Percentiles rank a stretch among this genome's conserved stretches.
Evolutionary conservation across 2,888 invertebrate species (phyloP).

Genomic region (Athalia cordata): DNA sequence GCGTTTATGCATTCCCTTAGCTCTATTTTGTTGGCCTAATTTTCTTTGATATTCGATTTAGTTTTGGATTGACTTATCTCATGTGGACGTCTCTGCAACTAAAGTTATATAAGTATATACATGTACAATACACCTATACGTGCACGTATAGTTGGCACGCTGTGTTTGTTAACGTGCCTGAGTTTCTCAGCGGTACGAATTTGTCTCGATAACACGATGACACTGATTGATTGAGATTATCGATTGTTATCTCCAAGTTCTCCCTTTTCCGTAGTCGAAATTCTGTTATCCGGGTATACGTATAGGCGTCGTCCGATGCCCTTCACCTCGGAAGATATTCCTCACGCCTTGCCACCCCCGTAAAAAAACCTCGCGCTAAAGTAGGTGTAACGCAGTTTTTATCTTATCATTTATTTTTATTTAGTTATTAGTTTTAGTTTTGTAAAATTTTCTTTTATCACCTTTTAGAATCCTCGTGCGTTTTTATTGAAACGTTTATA

Average conservation of each 20-base stretch:
- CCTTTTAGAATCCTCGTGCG: no score
- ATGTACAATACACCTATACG: not conserved
- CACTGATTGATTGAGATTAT: slow-evolving; percentile 40
- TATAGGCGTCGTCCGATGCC: not conserved
- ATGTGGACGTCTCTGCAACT: no score
- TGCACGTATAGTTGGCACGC: no score
- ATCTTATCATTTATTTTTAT: no score
- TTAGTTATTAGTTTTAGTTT: no score
- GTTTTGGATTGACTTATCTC: no score
- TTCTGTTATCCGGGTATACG: not conserved
- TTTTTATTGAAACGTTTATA: no score
- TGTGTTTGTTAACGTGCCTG: not conserved
- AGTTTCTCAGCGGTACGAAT: not conserved
- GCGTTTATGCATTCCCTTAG: not conserved
- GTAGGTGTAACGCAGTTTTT: not conserved
- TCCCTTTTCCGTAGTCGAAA: not conserved
- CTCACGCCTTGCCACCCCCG: not conserved
- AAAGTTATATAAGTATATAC: not conserved
- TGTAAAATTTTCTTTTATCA: no score
- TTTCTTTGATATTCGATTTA: no score
- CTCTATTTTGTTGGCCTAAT: no score
- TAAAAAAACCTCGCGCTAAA: not conserved
- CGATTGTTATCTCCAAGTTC: slow-evolving; percentile 14
- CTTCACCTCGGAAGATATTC: not conserved
- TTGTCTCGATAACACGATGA: slow-evolving; percentile 25